Percentiles rank a stretch among this genome's conserved stretches.
phyloP scores from a whole-genome alignment of 2,888 invertebrate genomes.

The Aspidiotus destructor region DNA sequence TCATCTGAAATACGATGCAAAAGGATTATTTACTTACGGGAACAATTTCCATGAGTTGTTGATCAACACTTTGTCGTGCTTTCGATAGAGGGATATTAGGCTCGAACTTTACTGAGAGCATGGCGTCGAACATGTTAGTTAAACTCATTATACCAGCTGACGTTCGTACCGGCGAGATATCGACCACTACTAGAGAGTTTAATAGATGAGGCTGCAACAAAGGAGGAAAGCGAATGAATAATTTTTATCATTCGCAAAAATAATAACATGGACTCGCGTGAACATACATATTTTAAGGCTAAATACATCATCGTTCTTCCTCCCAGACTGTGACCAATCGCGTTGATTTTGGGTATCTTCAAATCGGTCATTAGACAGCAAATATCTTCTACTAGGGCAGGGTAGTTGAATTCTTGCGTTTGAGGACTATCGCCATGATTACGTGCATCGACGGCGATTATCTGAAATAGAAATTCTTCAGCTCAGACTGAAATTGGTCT shows the following conservation, averaged over 20 bases:
- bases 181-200: slow-evolving; percentile 58
- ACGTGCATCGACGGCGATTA: slow-evolving; percentile 75
- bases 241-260: not conserved
- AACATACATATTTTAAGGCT: slow-evolving; percentile 58
- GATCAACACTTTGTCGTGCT: slow-evolving; percentile 58
- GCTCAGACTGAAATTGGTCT: not conserved
- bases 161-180: slow-evolving; percentile 58
- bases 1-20: too few relatives aligned
- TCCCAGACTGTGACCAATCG: slow-evolving; percentile 92
- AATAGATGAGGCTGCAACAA: slow-evolving; percentile 41
- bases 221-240: not conserved
- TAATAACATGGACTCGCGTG: not conserved
- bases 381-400: slow-evolving; percentile 65
- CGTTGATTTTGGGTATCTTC: slow-evolving; percentile 53
- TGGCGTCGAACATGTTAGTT: slow-evolving; percentile 55
- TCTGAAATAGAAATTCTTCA: slow-evolving; percentile 36
- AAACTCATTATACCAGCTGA: slow-evolving; percentile 55
- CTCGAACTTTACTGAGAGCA: slow-evolving; percentile 53
- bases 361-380: slow-evolving; percentile 54
- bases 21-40: slow-evolving; percentile 25
- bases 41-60: slow-evolving; percentile 46
- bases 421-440: slow-evolving; percentile 95
- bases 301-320: slow-evolving; percentile 83
- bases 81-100: slow-evolving; percentile 56
- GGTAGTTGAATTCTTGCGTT: slow-evolving; percentile 59